These are phyloP conservation scores for Perognathus longimembris DNA, from an alignment of 2,113 vertebrate genomes.

Conservation along the genomic window DNA sequence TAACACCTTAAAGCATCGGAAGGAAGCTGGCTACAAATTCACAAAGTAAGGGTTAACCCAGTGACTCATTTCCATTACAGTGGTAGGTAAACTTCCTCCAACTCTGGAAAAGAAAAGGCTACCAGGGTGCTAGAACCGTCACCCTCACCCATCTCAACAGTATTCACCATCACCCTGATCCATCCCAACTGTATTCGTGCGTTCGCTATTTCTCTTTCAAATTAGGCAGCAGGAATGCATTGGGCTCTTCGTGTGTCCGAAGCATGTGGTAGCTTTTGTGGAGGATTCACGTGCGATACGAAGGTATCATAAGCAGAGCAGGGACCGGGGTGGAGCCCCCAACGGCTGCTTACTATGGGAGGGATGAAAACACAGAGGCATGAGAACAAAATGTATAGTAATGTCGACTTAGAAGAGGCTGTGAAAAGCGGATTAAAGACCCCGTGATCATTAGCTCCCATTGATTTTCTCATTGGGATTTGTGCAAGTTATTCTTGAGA, in stretches of 20 bases:
- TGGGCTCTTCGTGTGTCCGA: not conserved
- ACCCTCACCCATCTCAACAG: not conserved
- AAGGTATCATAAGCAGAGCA: not conserved
- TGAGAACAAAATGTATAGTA: not conserved
- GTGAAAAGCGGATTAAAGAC: not conserved
- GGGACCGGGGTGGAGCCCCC: too few relatives aligned
- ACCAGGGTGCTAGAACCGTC: not conserved
- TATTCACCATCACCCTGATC: not conserved
- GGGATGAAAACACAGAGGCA: not conserved
- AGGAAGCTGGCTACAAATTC: not conserved
- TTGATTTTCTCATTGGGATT: not conserved
- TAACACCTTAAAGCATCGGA: not conserved
- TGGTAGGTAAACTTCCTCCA: not conserved
- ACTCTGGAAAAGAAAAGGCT: not conserved
- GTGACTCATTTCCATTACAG: not conserved
- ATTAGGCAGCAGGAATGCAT: not conserved
- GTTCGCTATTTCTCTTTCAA: slow-evolving; percentile 1
- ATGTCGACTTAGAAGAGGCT: not conserved
- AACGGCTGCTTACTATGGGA: not conserved
- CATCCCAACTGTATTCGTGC: not conserved
- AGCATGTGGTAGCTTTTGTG: not conserved
- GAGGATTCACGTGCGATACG: not conserved
- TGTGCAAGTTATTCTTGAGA: slow-evolving; percentile 1
- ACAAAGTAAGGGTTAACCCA: not conserved
- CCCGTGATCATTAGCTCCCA: not conserved